Base-by-base conservation (phyloP, 2,113 vertebrate species). In the Carollia perspicillata region DNA sequence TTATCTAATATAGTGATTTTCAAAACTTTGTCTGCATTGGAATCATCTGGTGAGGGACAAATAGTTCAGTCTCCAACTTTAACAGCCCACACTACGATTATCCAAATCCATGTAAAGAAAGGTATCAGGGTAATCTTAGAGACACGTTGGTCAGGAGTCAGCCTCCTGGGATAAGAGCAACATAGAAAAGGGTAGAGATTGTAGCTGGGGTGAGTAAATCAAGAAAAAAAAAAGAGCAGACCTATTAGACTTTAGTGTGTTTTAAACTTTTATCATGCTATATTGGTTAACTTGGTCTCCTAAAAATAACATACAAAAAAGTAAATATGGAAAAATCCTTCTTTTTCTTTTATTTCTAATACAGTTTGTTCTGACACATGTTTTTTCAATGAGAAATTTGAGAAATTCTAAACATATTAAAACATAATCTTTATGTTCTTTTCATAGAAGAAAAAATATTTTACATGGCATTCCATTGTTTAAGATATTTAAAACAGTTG, bases 401-500 rank as follows among this genome's bases (percentile, higher is more conserved):
- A 65, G 40, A 90, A 92, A 94, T 75, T 49, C 6, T 87, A 93
- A 90, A 75, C 30, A 77, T 53, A 40, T 40, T 84, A 81, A 17
- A 44, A 2, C 2, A 86, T 84, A 91, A 47, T 77, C 2, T 87
- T 79, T 94, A 83, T 78, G 26, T 74, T 87, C 3, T 71, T 85
- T 84, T 66, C 47, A 84, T n/a, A 63, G 28, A 75, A 79, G 37
- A 81, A 91, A 91, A 90, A 89, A 23, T 35, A 53, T 85, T 95
- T 94, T 75, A 79, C 18, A 58, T 83, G n/a, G 88, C 74, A 13
- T 92, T 94, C 2, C 30, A 47, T 13, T 33, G 13, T 83, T 92
- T 58, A 78, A 90, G 71, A 49, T 80, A 94, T 33, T 89, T 90
- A 35, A 87, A 81, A 88, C 53, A 23, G 16, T 85, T 97, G 35